Evolutionary conservation across 1,140 invertebrate species (phyloP).

Genomic region (Camponotus vicinus): DNA sequence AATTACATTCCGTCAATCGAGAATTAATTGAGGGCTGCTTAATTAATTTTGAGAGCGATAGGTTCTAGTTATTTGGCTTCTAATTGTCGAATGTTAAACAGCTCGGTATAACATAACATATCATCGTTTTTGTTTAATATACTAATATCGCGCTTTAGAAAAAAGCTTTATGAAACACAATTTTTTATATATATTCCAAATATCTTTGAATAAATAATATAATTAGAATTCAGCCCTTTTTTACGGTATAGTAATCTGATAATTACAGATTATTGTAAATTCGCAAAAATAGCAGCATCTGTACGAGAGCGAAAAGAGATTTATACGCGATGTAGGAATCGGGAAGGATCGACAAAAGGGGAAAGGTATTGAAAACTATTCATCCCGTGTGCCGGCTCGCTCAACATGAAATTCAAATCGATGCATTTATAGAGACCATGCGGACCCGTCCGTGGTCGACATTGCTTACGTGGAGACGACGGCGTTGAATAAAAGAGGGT

Average conservation of each 20-base stretch:
- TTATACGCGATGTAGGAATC: background rate
- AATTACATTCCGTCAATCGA: constrained; percentile 55
- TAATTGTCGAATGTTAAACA: constrained; percentile 36
- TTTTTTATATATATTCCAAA: background rate
- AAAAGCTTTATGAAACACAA: background rate
- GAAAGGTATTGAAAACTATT: constrained; percentile 76
- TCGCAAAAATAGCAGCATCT: constrained; percentile 23
- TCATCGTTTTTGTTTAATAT: background rate
- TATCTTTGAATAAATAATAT: background rate
- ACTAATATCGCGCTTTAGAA: background rate
- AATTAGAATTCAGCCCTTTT: background rate
- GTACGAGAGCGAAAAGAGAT: constrained; percentile 35
- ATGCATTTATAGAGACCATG: constrained; percentile 68
- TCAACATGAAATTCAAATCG: constrained; percentile 81
- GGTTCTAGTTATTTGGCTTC: constrained; percentile 33
- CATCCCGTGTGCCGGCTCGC: constrained; percentile 65
- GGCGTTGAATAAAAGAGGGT: constrained; percentile 20
- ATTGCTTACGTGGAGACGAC: constrained; percentile 39
- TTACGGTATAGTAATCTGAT: background rate
- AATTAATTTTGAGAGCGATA: constrained; percentile 40
- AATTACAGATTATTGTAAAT: background rate
- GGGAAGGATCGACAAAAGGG: constrained; percentile 23
- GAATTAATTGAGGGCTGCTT: constrained; percentile 52
- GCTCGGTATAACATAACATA: background rate
- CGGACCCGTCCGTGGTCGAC: constrained; percentile 41